These are phyloP conservation scores for Trachops cirrhosus DNA, from an alignment of 2,797 vertebrate species.

Conservation along the genomic window DNA sequence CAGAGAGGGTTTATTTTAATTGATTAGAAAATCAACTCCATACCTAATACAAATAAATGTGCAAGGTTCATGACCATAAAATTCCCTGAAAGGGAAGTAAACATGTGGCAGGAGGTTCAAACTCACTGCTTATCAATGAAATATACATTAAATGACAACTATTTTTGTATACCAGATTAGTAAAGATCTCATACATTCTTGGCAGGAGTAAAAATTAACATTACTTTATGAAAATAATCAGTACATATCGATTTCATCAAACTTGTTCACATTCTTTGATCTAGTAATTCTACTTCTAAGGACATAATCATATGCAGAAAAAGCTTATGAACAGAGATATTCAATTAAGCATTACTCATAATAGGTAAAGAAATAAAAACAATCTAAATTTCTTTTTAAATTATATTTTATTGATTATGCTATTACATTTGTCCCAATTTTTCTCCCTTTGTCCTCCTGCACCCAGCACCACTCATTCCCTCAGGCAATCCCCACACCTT, in stretches of 20 bases:
- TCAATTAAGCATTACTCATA: background rate
- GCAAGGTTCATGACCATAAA: background rate
- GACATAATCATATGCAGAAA: background rate
- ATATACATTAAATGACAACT: background rate
- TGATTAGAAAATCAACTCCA: background rate
- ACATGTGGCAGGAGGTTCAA: background rate
- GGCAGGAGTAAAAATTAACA: background rate
- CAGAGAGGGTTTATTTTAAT: background rate
- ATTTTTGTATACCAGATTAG: background rate
- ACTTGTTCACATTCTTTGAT: background rate
- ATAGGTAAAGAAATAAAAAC: background rate
- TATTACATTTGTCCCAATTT: background rate
- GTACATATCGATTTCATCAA: background rate
- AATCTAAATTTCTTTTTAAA: background rate
- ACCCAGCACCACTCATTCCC: background rate
- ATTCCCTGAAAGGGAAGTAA: background rate
- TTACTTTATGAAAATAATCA: background rate
- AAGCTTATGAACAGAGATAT: background rate
- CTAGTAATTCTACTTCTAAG: slow-evolving; percentile 2
- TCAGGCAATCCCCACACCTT: background rate
- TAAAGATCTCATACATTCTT: background rate
- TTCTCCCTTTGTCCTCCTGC: background rate
- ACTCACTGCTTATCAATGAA: background rate
- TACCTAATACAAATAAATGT: background rate
- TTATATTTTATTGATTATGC: background rate